Conservation (phyloP, 1,140 invertebrate species). For the Carcinoscorpius rotundicauda region DNA sequence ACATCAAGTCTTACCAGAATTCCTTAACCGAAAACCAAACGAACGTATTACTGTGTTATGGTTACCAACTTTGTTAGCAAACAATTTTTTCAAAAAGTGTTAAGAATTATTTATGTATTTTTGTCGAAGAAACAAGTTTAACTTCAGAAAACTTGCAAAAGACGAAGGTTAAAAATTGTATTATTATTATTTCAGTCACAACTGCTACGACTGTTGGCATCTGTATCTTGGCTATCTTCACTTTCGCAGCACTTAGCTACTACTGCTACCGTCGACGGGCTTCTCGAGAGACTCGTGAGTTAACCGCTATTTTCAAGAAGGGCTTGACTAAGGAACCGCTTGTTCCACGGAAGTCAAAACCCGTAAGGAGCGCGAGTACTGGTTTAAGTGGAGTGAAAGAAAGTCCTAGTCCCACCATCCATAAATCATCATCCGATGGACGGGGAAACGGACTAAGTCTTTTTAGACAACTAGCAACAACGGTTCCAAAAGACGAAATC, state of each 20-base stretch:
- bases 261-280: slow-evolving; percentile 40
- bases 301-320: slow-evolving; percentile 9
- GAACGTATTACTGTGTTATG: too few relatives aligned
- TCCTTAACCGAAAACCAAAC: too few relatives aligned
- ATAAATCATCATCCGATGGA: slow-evolving; percentile 20
- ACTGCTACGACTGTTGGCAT: slow-evolving; percentile 46
- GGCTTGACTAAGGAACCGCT: slow-evolving; percentile 38
- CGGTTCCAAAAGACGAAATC: slow-evolving; percentile 23
- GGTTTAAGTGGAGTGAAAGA: slow-evolving; percentile 54
- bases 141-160: too few relatives aligned
- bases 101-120: too few relatives aligned
- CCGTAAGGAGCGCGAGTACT: slow-evolving; percentile 50
- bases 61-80: too few relatives aligned
- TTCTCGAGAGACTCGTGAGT: slow-evolving; percentile 5
- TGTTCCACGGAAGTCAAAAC: slow-evolving; percentile 48
- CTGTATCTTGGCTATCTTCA: slow-evolving; percentile 42
- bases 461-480: slow-evolving; percentile 7
- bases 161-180: too few relatives aligned
- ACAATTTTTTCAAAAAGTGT: too few relatives aligned
- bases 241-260: slow-evolving; percentile 44
- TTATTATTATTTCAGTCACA: slow-evolving; percentile 40
- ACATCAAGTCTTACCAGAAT: too few relatives aligned
- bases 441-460: slow-evolving; percentile 6
- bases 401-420: slow-evolving; percentile 50
- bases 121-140: too few relatives aligned